These are phyloP conservation scores for Drepanosiphum platanoidis DNA, from an alignment of 2,888 invertebrate genomes.

Conservation along the genomic window DNA sequence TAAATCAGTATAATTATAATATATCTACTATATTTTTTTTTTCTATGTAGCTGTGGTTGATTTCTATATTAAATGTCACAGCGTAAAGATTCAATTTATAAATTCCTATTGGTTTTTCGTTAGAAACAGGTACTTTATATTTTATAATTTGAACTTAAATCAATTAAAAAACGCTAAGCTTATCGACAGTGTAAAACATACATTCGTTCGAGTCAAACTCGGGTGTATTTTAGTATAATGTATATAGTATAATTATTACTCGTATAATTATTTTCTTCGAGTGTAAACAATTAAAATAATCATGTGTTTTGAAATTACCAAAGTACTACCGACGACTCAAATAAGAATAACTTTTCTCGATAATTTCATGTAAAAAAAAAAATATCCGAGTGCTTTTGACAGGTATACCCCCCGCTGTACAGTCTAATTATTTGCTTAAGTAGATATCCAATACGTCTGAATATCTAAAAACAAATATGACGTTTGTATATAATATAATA, in stretches of 20 bases:
- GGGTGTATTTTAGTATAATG: too few species aligned
- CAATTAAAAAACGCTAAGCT: background rate
- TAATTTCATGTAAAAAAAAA: slow-evolving; percentile 17
- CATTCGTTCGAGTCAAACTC: background rate
- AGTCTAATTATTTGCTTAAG: slow-evolving; percentile 60
- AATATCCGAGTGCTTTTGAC: slow-evolving; percentile 41
- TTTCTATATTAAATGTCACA: too few species aligned
- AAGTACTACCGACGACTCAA: background rate
- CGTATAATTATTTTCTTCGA: background rate
- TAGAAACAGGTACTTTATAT: too few species aligned
- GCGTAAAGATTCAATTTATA: too few species aligned
- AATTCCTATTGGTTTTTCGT: too few species aligned
- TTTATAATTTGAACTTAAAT: too few species aligned
- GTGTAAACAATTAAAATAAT: background rate
- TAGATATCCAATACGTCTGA: slow-evolving; percentile 43
- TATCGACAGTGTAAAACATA: background rate
- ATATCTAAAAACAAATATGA: slow-evolving; percentile 35
- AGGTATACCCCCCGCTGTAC: slow-evolving; percentile 57
- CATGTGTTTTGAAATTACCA: background rate
- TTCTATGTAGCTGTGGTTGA: too few species aligned
- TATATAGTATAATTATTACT: background rate
- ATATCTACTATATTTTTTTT: too few species aligned
- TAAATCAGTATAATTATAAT: too few species aligned
- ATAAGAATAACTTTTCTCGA: background rate
- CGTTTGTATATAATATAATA: background rate